Percentiles rank a stretch among this genome's conserved stretches.
These are phyloP conservation scores for Nyctibius grandis DNA, from an alignment of 2,797 vertebrate species.

Conservation along the genomic window DNA sequence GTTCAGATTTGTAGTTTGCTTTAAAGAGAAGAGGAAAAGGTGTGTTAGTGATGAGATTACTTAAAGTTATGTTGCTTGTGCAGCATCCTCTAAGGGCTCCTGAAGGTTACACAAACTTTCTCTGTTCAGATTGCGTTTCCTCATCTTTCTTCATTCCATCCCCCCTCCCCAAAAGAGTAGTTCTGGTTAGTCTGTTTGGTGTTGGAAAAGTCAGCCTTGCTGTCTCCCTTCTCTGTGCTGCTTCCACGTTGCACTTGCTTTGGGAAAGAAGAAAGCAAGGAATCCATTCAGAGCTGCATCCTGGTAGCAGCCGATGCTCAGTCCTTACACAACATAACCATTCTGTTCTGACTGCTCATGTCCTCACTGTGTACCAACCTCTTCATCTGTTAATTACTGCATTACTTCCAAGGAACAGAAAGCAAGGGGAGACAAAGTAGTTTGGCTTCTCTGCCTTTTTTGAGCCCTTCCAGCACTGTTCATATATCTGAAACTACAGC, in stretches of 20 bases:
- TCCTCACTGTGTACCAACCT: background rate
- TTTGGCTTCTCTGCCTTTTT: background rate
- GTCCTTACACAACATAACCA: background rate
- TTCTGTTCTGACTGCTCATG: background rate
- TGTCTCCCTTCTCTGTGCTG: background rate
- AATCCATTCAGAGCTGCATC: background rate
- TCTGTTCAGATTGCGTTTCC: background rate
- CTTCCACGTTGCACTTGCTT: background rate
- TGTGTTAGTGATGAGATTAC: background rate
- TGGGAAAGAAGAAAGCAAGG: background rate
- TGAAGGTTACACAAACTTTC: background rate
- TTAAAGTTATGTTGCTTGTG: background rate
- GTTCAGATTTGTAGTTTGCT: constrained; percentile 67
- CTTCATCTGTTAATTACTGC: background rate
- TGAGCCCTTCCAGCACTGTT: background rate
- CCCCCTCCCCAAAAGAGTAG: background rate
- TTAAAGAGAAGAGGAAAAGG: background rate
- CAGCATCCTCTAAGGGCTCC: background rate
- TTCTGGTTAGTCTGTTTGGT: background rate
- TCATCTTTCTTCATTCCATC: background rate
- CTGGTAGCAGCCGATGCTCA: background rate
- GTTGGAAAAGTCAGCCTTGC: background rate
- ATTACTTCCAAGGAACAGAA: background rate
- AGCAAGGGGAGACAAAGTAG: background rate
- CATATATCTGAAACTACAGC: background rate